phyloP scores from a whole-genome alignment of 2,113 vertebrate genomes.

The Myodes glareolus region DNA sequence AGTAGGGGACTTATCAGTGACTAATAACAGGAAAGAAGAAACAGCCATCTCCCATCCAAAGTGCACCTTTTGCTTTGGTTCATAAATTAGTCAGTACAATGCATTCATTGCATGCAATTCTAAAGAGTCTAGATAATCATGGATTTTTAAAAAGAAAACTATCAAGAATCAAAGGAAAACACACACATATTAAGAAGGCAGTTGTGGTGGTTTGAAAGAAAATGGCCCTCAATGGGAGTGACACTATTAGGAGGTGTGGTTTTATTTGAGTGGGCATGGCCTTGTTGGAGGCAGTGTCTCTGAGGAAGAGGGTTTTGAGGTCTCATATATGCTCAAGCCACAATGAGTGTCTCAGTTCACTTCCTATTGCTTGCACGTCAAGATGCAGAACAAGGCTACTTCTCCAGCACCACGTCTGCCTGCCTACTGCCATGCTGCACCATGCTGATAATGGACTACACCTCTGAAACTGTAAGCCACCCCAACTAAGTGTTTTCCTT shows the following conservation, averaged over 20 bases:
- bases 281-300: background rate
- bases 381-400: background rate
- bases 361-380: background rate
- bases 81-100: slow-evolving; percentile 3
- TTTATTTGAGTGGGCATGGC: background rate
- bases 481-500: background rate
- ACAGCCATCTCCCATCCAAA: slow-evolving; percentile 7
- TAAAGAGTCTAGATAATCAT: background rate
- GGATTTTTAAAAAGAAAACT: background rate
- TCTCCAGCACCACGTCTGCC: background rate
- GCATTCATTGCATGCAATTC: background rate
- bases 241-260: background rate
- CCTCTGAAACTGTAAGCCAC: background rate
- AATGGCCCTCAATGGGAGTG: background rate
- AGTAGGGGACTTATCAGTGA: background rate
- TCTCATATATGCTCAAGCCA: background rate
- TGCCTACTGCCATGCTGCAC: background rate
- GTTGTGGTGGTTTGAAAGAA: background rate
- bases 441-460: background rate
- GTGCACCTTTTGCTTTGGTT: slow-evolving; percentile 23
- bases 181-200: background rate
- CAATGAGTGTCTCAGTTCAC: background rate
- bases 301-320: background rate
- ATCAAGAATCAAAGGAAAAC: background rate
- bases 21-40: background rate